Conservation (phyloP, 2,888 invertebrate genomes). For the Brachylomia viminalis region DNA sequence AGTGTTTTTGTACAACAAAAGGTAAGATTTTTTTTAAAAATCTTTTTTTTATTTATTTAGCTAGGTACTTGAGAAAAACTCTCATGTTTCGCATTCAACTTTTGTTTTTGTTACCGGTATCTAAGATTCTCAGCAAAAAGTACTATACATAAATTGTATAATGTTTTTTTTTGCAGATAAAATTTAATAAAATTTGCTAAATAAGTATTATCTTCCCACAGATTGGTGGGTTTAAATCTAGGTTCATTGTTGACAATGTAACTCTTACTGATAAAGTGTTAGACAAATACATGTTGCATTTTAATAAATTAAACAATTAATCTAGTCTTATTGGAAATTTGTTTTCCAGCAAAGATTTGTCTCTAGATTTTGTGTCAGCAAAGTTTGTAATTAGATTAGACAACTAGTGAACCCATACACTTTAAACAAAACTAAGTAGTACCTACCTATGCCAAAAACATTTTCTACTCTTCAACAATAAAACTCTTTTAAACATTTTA, state of each 20-base stretch:
- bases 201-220: neutral
- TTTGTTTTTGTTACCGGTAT: neutral
- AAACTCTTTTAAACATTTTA: neutral
- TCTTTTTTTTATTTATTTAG: too few species aligned
- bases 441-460: neutral
- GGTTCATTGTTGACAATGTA: neutral
- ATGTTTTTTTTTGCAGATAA: neutral
- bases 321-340: neutral
- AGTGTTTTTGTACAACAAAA: too few species aligned
- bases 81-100: neutral
- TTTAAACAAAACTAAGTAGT: neutral
- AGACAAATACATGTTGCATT: neutral
- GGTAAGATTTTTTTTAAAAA: too few species aligned
- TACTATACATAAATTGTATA: neutral
- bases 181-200: too few species aligned
- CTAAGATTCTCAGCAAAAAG: neutral
- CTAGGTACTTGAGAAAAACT: constrained; percentile 20
- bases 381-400: neutral
- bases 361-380: neutral
- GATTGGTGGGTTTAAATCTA: neutral
- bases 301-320: neutral
- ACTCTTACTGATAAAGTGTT: neutral
- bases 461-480: neutral
- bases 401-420: neutral
- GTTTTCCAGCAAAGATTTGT: neutral